phyloP scores from a whole-genome alignment of 2,797 vertebrate genomes.

The Coluber constrictor region DNA sequence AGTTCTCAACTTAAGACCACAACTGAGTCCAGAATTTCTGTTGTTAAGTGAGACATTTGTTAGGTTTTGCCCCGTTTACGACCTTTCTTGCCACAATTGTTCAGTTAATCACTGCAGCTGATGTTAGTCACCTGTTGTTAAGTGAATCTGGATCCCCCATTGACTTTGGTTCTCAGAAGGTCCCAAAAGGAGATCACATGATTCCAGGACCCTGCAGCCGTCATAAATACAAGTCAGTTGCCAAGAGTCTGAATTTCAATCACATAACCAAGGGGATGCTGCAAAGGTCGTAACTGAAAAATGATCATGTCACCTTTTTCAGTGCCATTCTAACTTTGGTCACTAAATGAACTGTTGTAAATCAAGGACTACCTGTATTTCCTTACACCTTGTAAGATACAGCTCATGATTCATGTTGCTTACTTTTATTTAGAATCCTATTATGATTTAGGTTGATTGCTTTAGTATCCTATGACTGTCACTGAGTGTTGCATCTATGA shows the following conservation, averaged over 20 bases:
- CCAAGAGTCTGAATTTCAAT: background rate
- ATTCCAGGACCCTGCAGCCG: background rate
- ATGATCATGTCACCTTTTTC: background rate
- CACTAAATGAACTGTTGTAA: background rate
- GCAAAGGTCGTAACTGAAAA: background rate
- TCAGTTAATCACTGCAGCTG: background rate
- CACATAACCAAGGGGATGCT: background rate
- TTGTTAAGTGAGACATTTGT: background rate
- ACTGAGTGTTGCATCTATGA: background rate
- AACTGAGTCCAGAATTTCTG: background rate
- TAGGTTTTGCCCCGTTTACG: background rate
- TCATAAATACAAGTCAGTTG: background rate
- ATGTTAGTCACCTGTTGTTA: background rate
- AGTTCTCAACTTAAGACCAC: background rate
- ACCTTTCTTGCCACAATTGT: background rate
- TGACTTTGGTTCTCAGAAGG: background rate
- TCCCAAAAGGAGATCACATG: background rate
- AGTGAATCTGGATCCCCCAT: background rate
- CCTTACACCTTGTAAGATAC: no score
- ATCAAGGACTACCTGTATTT: background rate
- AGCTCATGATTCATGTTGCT: background rate
- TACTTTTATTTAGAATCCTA: no score
- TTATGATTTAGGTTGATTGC: no score
- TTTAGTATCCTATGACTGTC: background rate
- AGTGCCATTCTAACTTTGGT: background rate